Evolutionary conservation across 92 coral and sea anemone species (phyloP).

Genomic region (Isaurus tuberculatus): DNA sequence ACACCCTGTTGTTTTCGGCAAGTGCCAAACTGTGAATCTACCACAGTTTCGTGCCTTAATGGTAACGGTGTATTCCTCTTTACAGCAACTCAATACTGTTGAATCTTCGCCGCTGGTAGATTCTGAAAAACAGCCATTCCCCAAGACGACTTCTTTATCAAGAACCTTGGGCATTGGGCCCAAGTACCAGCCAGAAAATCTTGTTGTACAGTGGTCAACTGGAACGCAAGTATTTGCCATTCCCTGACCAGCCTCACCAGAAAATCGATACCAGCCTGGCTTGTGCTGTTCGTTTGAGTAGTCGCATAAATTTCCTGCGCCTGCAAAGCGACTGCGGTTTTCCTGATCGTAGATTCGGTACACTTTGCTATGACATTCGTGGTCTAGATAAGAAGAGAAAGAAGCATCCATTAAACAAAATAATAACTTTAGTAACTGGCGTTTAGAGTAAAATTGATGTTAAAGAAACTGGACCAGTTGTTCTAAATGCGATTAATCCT

Average conservation of each 20-base stretch:
- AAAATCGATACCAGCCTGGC: slow-evolving; percentile 44
- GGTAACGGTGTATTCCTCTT: not conserved
- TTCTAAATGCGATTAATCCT: no score
- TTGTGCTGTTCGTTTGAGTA: not conserved
- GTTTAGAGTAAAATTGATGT: no score
- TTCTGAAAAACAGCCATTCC: slow-evolving; percentile 23
- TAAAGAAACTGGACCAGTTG: no score
- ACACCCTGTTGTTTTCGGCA: not conserved
- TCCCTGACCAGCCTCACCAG: slow-evolving; percentile 35
- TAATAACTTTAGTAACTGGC: no score
- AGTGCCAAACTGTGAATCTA: slow-evolving; percentile 22
- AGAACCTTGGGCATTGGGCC: slow-evolving; percentile 5
- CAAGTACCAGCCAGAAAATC: slow-evolving; percentile 20
- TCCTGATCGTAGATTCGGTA: slow-evolving; percentile 16
- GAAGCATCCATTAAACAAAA: no score
- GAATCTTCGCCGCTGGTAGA: not conserved
- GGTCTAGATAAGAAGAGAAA: slow-evolving; percentile 2
- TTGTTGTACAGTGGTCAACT: slow-evolving; percentile 7
- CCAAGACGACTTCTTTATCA: not conserved
- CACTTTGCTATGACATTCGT: slow-evolving; percentile 28
- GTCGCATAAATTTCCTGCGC: slow-evolving; percentile 16
- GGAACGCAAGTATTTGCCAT: slow-evolving; percentile 38
- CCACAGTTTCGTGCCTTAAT: slow-evolving; percentile 29
- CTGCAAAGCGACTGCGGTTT: slow-evolving; percentile 21
- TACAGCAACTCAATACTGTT: not conserved